These are phyloP conservation scores for Temnopleurus reevesii DNA, from an alignment of 53 echinoderm and acorn worm species.

Conservation along the genomic window DNA sequence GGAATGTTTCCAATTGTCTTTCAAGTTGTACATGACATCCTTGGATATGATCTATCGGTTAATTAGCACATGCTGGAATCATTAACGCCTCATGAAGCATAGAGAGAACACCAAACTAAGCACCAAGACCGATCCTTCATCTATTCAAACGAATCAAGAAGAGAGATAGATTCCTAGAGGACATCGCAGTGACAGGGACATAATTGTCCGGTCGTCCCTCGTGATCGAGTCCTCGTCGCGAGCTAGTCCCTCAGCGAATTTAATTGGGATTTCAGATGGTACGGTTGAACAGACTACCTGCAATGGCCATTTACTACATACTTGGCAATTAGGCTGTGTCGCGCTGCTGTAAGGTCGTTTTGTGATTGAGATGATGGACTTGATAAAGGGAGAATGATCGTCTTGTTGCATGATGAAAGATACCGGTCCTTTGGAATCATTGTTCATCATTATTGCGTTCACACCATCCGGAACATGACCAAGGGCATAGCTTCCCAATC, in stretches of 20 bases:
- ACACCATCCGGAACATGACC: neutral
- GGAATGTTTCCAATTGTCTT: constrained; percentile 22
- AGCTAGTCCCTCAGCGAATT: neutral
- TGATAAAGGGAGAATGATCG: neutral
- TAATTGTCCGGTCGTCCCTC: constrained; percentile 17
- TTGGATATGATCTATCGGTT: neutral
- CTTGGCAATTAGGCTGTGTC: constrained; percentile 31
- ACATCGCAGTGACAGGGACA: neutral
- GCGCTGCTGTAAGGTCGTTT: constrained; percentile 36
- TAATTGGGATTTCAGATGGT: constrained; percentile 46
- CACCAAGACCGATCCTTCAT: constrained; percentile 7
- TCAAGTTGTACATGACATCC: neutral
- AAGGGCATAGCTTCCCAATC: neutral
- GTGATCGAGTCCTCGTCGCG: neutral
- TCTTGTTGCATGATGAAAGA: constrained; percentile 39
- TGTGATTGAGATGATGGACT: neutral
- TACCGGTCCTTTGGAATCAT: neutral
- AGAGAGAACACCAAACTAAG: neutral
- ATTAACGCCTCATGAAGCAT: neutral
- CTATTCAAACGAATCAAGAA: neutral
- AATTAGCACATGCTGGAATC: constrained; percentile 4
- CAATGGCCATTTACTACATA: constrained; percentile 18
- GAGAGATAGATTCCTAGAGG: neutral
- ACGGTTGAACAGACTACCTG: constrained; percentile 23
- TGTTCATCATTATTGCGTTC: neutral